Base-by-base conservation (phyloP, 2,797 vertebrate species). In the Aeoliscus strigatus region DNA sequence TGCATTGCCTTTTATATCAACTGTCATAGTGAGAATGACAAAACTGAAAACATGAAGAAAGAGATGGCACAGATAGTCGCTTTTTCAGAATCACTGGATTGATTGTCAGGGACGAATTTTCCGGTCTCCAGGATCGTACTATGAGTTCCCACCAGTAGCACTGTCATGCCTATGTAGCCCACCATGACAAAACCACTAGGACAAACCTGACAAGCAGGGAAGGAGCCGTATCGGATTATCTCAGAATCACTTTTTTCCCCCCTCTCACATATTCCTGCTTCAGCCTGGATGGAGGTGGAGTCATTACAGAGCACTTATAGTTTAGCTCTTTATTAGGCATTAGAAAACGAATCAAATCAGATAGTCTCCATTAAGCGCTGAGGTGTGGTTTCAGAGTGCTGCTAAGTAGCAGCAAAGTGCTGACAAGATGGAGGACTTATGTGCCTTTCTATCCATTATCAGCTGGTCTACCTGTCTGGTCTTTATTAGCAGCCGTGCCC, bases 351-450 rank as follows among this genome's bases (percentile, higher is more conserved):
- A 65, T 72, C 57, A 75, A 81, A 77, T 75, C 66, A 35, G 43
- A 80, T 24, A 23, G 40, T 73, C 63, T 77, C 73, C 69, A 81
- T 84, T 79, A 82, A 69, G 70, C 34, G 8, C 40, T 27, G 48
- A 87, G 81, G 76, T 81, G 77, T 75, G 79, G 75, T 65, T 81
- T 86, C 63, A 80, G 64, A 85, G 83, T 85, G 75, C 66, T 65
- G 59, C 71, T 77, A 81, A 86, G 73, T 77, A 73, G 51, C 58
- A 53, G 47, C 54, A 66, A 79, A 86, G 77, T 82, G 75, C 77
- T 81, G 77, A 85, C 69, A 77, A 76, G 66, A 79, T 35, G 37
- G 37, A 40, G 52, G 59, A 70, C 71, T 87, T 85, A 85, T 86
- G 80, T 70, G 60, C 63, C 69, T 74, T 73, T 74, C 53, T 62